Base-by-base conservation (phyloP, 1,140 invertebrate species). In the Pogonognathellus flavescens region DNA sequence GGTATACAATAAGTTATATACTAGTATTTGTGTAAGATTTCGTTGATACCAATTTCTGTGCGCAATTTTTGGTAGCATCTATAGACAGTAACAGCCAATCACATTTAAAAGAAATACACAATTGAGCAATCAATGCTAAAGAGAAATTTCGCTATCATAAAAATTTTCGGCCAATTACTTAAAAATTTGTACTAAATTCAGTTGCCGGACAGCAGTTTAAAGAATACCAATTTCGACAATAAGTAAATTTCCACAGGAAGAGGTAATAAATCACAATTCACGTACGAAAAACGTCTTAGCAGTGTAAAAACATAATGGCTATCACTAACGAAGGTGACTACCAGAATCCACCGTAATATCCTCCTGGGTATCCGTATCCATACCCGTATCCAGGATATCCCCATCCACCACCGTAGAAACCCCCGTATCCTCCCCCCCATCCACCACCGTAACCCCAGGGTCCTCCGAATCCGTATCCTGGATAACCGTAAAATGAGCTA, bases 391-490 rank as follows among this genome's bases (percentile, higher is more conserved):
- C 80, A n/a, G n/a, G n/a, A n/a, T 49, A 20, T 22, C 53, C 18
- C 9, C 52, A 31, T 57, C 80, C 80, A 22, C 25, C 50, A 50
- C 80, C 25, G 13, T 55, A 25, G 41, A 14, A 57, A 41, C 81
- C 81, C 0, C 18, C 20, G 20, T 60, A 55, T 3, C 82, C 59
- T 20, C 59, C 81, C 6, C 84, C 84, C 11, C n/a, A 85, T 31
- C 52, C 52, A 22, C 49, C 82, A 83, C 82, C 57, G 16, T 52
- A 50, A 49, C n/a, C 11, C 53, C 1, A 72, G 0, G 66, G 66
- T n/a, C 66, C 66, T 7, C 66, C 66, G 66, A 22, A 57, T 18
- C 80, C 80, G 80, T 81, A n/a, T n/a, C n/a, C n/a, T n/a, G n/a
- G n/a, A n/a, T n/a, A 81, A 22, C 80, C 80, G 22, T 81, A 81